These are phyloP conservation scores for Hemicentrotus pulcherrimus DNA, from an alignment of 35 echinoderm and acorn worm genomes.

Conservation along the genomic window DNA sequence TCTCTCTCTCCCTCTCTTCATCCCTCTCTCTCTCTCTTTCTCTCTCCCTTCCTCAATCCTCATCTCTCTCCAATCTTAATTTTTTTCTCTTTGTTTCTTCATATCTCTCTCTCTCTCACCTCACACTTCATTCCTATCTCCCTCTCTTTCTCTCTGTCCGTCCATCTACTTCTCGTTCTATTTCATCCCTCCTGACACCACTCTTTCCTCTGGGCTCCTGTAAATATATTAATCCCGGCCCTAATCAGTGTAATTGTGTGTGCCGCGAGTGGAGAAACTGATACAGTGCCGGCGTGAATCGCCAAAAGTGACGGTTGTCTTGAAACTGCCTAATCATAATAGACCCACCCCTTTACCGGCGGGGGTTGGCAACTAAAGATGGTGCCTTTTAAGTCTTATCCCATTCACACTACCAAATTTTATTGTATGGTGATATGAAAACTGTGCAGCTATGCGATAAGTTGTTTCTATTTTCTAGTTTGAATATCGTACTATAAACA, in stretches of 20 bases:
- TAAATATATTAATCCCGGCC: slow-evolving; percentile 45
- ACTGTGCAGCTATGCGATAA: too few relatives aligned
- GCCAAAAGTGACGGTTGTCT: slow-evolving; percentile 40
- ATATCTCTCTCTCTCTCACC: not conserved
- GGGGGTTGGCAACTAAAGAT: not conserved
- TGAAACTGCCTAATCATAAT: slow-evolving; percentile 2
- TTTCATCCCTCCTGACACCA: not conserved
- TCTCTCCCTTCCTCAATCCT: too few relatives aligned
- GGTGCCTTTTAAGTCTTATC: not conserved
- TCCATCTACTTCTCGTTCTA: not conserved
- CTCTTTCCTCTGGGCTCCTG: not conserved
- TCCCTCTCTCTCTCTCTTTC: too few relatives aligned
- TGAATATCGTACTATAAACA: too few relatives aligned
- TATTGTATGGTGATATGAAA: too few relatives aligned
- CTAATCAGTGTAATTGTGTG: slow-evolving; percentile 51
- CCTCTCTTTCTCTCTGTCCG: not conserved
- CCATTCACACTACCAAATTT: too few relatives aligned
- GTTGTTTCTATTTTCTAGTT: too few relatives aligned
- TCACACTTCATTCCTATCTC: not conserved
- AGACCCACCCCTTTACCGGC: not conserved
- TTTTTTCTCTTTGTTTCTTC: too few relatives aligned
- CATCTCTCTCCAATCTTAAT: too few relatives aligned
- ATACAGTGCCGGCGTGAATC: slow-evolving; percentile 34
- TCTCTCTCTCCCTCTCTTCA: too few relatives aligned
- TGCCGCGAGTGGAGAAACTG: slow-evolving; percentile 13